Evolutionary conservation across 1,140 invertebrate species (phyloP).

Genomic region (Drosophila setifemur): DNA sequence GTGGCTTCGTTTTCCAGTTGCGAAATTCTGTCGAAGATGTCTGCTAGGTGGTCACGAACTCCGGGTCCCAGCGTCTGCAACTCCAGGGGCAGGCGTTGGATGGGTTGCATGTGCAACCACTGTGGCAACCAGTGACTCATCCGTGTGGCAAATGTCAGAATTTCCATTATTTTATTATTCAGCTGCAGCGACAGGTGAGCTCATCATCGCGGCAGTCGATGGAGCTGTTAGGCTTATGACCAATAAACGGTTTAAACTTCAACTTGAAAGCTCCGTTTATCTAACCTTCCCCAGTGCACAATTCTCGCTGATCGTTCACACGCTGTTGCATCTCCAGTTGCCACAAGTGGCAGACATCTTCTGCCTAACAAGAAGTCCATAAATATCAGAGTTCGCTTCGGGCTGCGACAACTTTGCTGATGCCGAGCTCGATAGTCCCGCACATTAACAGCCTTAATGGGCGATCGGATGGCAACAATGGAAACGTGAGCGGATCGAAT

Average conservation of each 20-base stretch:
- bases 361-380: constrained; percentile 46
- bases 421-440: constrained; percentile 19
- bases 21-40: constrained; percentile 47
- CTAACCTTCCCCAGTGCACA: constrained; percentile 58
- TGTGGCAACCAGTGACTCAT: background rate
- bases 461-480: constrained; percentile 25
- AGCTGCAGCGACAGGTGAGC: constrained; percentile 15
- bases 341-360: constrained; percentile 32
- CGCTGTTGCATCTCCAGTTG: constrained; percentile 45
- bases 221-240: constrained; percentile 27
- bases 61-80: constrained; percentile 2
- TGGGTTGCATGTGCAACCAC: constrained; percentile 13
- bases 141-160: constrained; percentile 64
- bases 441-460: constrained; percentile 39
- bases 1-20: constrained; percentile 23
- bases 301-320: constrained; percentile 48
- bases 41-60: constrained; percentile 63
- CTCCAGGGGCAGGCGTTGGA: constrained; percentile 44
- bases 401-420: constrained; percentile 17
- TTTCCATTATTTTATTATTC: constrained; percentile 39
- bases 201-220: constrained; percentile 32
- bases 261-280: constrained; percentile 68
- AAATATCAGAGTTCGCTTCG: constrained; percentile 75
- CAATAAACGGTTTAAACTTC: constrained; percentile 74
- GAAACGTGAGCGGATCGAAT: constrained; percentile 33